Percentiles rank a stretch among this genome's conserved stretches.
phyloP scores from a whole-genome alignment of 1,140 invertebrate species.

The Zaprionus gabonicus region DNA sequence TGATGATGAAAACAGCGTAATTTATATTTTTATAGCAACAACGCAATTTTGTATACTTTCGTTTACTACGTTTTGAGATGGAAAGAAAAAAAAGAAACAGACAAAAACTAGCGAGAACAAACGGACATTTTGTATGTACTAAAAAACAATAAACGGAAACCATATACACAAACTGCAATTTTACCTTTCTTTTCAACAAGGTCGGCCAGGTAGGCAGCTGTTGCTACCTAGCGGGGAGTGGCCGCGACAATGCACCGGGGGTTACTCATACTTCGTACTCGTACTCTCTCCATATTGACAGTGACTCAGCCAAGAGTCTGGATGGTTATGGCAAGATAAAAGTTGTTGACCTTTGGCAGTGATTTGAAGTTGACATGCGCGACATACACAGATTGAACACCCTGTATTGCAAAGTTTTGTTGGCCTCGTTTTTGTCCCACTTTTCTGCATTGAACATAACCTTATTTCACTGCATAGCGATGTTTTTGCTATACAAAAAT shows the following conservation, averaged over 20 bases:
- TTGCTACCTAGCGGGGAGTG: not conserved
- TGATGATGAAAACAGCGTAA: constrained; percentile 45
- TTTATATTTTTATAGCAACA: constrained; percentile 73
- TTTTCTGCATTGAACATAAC: constrained; percentile 53
- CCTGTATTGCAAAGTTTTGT: not conserved
- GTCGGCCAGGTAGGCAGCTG: not conserved
- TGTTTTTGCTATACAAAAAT: constrained; percentile 4
- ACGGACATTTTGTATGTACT: constrained; percentile 62
- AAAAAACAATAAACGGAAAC: constrained; percentile 49
- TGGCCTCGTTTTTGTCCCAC: constrained; percentile 58
- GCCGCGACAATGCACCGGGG: not conserved
- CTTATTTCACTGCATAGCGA: constrained; percentile 37
- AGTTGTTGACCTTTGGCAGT: constrained; percentile 75
- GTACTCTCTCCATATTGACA: not conserved
- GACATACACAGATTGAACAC: constrained; percentile 11
- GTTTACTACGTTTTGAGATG: constrained; percentile 47
- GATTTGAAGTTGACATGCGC: constrained; percentile 60
- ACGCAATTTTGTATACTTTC: constrained; percentile 58
- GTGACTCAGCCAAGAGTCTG: constrained; percentile 34
- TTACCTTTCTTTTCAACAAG: constrained; percentile 5
- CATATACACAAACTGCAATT: constrained; percentile 31
- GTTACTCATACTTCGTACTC: not conserved
- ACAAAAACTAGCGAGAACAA: constrained; percentile 32
- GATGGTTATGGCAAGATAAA: constrained; percentile 26
- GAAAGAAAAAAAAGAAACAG: constrained; percentile 32